A percentile compares a stretch with the other conserved stretches of the same genome.
Evolutionary conservation across 37 sponge, comb jelly and placozoan species (phyloP).

Genomic region (Spongilla lacustris): DNA sequence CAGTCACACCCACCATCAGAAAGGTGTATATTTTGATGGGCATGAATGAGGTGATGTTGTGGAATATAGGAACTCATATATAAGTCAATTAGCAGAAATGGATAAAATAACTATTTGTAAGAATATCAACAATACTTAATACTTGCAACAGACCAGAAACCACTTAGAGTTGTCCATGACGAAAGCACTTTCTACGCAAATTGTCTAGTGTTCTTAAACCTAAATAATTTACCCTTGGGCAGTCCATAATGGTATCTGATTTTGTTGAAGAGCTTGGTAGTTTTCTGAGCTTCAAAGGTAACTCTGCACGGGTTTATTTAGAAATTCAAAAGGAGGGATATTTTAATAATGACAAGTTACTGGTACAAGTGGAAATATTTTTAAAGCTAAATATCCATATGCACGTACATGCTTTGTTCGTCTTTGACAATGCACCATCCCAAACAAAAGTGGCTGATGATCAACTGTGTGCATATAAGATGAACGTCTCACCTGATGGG

Average conservation of each 20-base stretch:
- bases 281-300: background rate
- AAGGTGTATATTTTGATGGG: constrained; percentile 15
- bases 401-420: constrained; percentile 2
- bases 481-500: constrained; percentile 54
- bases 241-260: constrained; percentile 31
- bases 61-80: constrained; percentile 13
- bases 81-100: too few relatives aligned
- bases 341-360: constrained; percentile 39
- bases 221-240: too few relatives aligned
- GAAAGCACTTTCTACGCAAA: too few relatives aligned
- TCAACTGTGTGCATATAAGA: constrained; percentile 23
- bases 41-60: constrained; percentile 33
- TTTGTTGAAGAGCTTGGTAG: constrained; percentile 11
- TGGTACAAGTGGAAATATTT: constrained; percentile 12
- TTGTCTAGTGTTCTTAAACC: too few relatives aligned
- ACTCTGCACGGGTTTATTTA: constrained; percentile 10
- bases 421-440: constrained; percentile 44
- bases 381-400: background rate
- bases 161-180: too few relatives aligned
- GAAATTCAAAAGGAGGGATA: constrained; percentile 42
- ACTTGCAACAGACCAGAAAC: too few relatives aligned
- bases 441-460: constrained; percentile 49
- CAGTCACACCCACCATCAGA: background rate
- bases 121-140: too few relatives aligned
- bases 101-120: too few relatives aligned